Conservation (phyloP, 2,797 vertebrate genomes). For the Darevskia mixta region DNA sequence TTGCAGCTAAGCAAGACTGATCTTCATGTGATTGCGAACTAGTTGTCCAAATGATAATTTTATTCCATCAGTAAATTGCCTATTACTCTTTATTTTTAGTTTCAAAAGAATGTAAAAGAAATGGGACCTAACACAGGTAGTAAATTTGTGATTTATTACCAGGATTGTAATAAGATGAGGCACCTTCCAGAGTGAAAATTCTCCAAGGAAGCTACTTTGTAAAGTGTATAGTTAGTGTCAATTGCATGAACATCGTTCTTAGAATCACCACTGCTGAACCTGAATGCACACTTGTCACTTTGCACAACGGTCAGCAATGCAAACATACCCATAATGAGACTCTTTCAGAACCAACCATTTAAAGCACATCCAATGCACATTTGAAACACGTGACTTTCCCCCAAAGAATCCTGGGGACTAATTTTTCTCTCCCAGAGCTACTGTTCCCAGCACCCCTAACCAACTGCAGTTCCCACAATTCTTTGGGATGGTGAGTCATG, state of each 20-base stretch:
- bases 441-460: too few species aligned
- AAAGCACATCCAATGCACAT: too few species aligned
- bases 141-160: slow-evolving; percentile 49
- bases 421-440: too few species aligned
- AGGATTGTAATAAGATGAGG: slow-evolving; percentile 14
- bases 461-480: too few species aligned
- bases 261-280: neutral
- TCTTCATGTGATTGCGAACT: slow-evolving; percentile 11
- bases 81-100: slow-evolving; percentile 37
- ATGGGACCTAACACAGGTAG: slow-evolving; percentile 28
- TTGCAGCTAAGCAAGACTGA: neutral
- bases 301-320: neutral
- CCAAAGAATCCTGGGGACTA: too few species aligned
- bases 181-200: slow-evolving; percentile 23
- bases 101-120: slow-evolving; percentile 34
- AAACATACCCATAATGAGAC: neutral
- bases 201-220: slow-evolving; percentile 1
- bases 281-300: neutral
- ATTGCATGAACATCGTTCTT: slow-evolving; percentile 23
- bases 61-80: neutral
- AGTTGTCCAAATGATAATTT: slow-evolving; percentile 23
- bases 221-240: neutral
- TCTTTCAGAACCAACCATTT: neutral
- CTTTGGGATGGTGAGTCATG: too few species aligned
- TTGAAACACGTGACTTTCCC: too few species aligned